Conservation (phyloP, 1,140 invertebrate genomes). For the Maconellicoccus hirsutus region DNA sequence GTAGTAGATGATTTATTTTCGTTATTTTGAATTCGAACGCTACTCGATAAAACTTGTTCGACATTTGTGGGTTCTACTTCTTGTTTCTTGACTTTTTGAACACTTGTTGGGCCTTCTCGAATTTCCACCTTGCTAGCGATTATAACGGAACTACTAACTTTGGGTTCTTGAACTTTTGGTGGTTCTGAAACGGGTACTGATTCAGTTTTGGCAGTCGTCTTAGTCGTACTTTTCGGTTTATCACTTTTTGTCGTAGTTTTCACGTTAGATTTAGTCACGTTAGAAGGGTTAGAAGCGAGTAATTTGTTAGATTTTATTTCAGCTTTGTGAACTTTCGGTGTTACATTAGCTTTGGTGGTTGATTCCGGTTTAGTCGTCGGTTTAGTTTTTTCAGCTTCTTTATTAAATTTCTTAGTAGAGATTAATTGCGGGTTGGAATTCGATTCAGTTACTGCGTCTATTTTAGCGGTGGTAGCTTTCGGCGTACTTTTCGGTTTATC, state of each 20-base stretch:
- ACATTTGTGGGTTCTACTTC: background rate
- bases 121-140: constrained; percentile 26
- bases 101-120: constrained; percentile 21
- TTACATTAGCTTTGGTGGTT: constrained; percentile 12
- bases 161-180: background rate
- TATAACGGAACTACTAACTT: constrained; percentile 19
- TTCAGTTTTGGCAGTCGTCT: constrained; percentile 15
- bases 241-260: constrained; percentile 12
- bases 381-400: background rate
- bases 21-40: background rate
- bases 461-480: background rate
- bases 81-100: constrained; percentile 17
- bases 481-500: background rate
- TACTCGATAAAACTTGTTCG: constrained; percentile 3
- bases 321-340: background rate
- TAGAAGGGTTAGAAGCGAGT: background rate
- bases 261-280: background rate
- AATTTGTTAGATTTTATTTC: background rate
- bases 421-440: constrained; percentile 6
- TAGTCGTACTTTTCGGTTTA: constrained; percentile 7
- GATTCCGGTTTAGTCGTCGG: background rate
- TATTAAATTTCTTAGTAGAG: background rate
- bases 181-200: constrained; percentile 6
- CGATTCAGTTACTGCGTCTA: background rate
- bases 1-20: background rate